Base-by-base conservation (phyloP, 2,888 invertebrate species). In the Anodontia alba region DNA sequence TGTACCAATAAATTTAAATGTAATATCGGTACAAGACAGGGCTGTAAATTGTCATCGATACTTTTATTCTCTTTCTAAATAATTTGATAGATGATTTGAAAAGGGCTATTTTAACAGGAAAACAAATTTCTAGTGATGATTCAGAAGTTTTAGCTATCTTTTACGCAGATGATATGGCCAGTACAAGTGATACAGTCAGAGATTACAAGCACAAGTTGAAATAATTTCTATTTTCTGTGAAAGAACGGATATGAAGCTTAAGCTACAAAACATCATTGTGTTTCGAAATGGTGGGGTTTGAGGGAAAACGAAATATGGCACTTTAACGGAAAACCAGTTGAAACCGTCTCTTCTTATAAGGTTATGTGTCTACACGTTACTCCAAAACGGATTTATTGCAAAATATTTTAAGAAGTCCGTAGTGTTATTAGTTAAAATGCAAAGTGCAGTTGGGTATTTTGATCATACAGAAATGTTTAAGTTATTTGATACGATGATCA, bases 11-110 rank as follows among this genome's bases (percentile, higher is more conserved):
- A n/a, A 43, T 72, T 72, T 54, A 8, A 43, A n/a, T 72, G 51
- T 54, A 33, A 15, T 54, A 54, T 54, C 33, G 72, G 72, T 33
- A 31, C 72, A 5, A 31, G 72, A 33, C 72, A 72, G 33, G 72
- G 72, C 8, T n/a, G 51, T 51, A n/a, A 15, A 12, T 10, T 20
- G 1, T 10, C n/a, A 7, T 38, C 57, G 23, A 54, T 38, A 57
- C 57, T 17, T 73, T 73, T 33, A n/a, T n/a, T 17, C n/a, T 73
- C 10, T 73, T 54, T 36, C 33, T 73, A 1, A 57, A 73, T 38
- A 36, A 73, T 23, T n/a, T 73, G 54, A 23, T 33, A 31, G 3
- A 29, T 26, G 23, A 49, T 73, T 12, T 73, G n/a, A 31, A 36
- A 3, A 33, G 33, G 17, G 20, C 31, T 23, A 54, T 54, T 51